phyloP scores from a whole-genome alignment of 2,888 invertebrate genomes.

The Idaea aversata region DNA sequence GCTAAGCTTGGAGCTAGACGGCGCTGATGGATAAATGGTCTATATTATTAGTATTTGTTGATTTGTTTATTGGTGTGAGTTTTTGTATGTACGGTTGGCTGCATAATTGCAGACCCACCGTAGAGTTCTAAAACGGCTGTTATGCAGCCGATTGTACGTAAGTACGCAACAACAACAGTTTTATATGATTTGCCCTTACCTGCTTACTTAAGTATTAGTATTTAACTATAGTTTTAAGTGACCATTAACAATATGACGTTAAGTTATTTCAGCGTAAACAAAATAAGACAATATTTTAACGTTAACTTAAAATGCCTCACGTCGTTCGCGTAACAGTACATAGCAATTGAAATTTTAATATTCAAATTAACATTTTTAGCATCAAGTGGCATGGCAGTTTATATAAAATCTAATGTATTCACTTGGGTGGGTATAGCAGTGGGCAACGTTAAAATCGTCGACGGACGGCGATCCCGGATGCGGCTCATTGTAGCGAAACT shows the following conservation, averaged over 20 bases:
- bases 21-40: no score
- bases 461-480: conserved; percentile 68
- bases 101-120: no score
- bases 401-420: conserved; percentile 38
- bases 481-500: conserved; percentile 79
- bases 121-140: no score
- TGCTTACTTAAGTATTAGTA: no score
- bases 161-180: no score
- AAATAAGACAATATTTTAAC: neutral
- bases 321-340: neutral
- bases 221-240: neutral
- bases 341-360: neutral
- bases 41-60: no score
- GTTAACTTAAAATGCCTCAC: conserved; percentile 2
- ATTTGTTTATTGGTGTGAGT: no score
- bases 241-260: neutral
- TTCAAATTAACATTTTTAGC: neutral
- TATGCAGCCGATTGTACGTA: no score
- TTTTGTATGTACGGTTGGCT: no score
- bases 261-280: neutral
- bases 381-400: conserved; percentile 4
- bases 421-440: conserved; percentile 35
- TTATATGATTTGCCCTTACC: no score
- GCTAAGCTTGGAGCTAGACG: no score
- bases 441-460: conserved; percentile 28